phyloP scores from a whole-genome alignment of 2,797 vertebrate species.

The Cryptoprocta ferox region DNA sequence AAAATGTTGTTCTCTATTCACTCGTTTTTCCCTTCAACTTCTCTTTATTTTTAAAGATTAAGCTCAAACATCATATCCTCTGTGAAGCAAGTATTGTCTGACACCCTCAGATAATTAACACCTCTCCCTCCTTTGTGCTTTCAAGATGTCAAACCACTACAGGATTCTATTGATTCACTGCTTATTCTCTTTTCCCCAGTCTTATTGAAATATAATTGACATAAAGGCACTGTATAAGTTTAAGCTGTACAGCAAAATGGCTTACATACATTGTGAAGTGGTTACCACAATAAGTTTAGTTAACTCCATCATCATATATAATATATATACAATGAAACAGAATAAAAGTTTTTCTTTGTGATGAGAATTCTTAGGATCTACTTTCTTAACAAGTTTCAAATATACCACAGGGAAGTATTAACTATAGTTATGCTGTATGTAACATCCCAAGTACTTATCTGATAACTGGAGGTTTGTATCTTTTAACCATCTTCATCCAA shows the following conservation, averaged over 20 bases:
- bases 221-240: not conserved
- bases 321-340: not conserved
- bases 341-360: not conserved
- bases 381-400: not conserved
- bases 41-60: slow-evolving; percentile 7
- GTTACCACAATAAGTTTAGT: not conserved
- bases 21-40: not conserved
- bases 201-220: not conserved
- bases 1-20: not conserved
- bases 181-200: not conserved
- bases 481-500: not conserved
- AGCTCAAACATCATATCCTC: not conserved
- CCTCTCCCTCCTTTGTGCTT: not conserved
- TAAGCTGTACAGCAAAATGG: not conserved
- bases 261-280: not conserved
- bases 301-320: not conserved
- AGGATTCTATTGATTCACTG: not conserved
- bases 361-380: not conserved
- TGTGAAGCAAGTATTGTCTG: not conserved
- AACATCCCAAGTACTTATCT: not conserved
- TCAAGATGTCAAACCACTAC: not conserved
- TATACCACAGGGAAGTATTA: not conserved
- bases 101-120: not conserved
- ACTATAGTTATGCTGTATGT: not conserved
- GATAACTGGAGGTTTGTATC: not conserved